Conservation (phyloP, 2,888 invertebrate species). For the Cosmia trapezina region DNA sequence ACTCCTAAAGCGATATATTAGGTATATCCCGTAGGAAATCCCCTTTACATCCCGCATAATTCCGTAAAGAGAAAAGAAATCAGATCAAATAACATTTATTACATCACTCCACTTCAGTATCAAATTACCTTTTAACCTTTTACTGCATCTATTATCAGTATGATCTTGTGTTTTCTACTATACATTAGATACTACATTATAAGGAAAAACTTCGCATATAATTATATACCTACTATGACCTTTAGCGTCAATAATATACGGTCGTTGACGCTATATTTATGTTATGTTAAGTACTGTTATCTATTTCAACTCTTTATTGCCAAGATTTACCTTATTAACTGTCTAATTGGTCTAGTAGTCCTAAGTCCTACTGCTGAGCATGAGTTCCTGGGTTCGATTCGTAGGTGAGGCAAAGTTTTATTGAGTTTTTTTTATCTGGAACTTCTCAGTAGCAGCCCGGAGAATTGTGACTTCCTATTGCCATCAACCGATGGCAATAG, state of each 20-base stretch:
- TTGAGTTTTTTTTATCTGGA: no score
- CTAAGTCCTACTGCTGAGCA: no score
- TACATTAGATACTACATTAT: background rate
- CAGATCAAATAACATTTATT: background rate
- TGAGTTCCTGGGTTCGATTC: no score
- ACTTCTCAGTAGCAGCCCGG: no score
- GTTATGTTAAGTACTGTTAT: background rate
- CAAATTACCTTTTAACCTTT: background rate
- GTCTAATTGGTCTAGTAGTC: no score
- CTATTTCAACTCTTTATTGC: background rate
- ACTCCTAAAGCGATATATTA: no score
- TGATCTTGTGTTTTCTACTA: constrained; percentile 1
- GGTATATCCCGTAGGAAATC: no score
- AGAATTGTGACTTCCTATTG: no score
- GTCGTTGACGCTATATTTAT: constrained; percentile 19
- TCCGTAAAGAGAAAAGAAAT: background rate
- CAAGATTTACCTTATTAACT: background rate
- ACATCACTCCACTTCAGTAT: background rate
- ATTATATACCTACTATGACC: background rate
- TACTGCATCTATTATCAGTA: background rate
- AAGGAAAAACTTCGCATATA: constrained; percentile 24
- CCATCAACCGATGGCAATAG: no score
- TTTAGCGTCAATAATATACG: constrained; percentile 22
- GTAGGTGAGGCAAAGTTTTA: no score
- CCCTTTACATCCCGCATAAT: background rate